Evolutionary conservation across 2,113 vertebrate genomes (phyloP), one percentile per base, ranked within the genome.

Genomic region (Microtus richardsoni): DNA sequence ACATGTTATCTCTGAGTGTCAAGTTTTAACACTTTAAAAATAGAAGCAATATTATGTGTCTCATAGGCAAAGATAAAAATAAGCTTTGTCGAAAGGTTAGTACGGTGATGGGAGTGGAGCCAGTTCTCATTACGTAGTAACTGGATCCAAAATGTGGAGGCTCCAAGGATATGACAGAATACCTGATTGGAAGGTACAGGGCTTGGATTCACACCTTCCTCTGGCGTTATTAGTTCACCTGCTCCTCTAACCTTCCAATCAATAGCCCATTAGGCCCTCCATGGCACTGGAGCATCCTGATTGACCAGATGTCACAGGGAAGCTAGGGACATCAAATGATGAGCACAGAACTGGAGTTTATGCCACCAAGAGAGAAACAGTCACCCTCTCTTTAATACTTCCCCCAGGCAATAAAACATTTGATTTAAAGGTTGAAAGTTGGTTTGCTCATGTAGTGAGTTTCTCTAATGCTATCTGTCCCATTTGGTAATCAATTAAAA

Each of bases 221-320:
- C 64, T 70, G 41, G 88, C 89, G 33, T 66, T 70, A 93, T 94
- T 87, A 54, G 16, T 16, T 88, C 21, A 49, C 26, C 47, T 88
- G 54, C 19, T 92, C 49, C 39, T 47, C 52, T 96, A 84, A 92
- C 30, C 16, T 95, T 89, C 36, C 24, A 93, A 58, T 91, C 90
- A 85, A 88, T 88, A 96, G 26, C 17, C 60, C 60, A 90, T 93
- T 90, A 92, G 79, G 26, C 52, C 28, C 17, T 70, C n/a, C 1
- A 49, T 17, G 77, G 58, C 3, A 60, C 74, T 66, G 28, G 39
- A 90, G 24, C 39, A 47, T 36, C 30, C 9, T 91, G 75, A 75
- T 68, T 91, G 88, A 74, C 82, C 85, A 91, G 22, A 22, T 89
- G 78, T 91, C 91, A 66, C 47, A 1, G 8, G 66, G 19, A 88